Percentiles rank a stretch among this genome's conserved stretches.
Conservation (phyloP, 64 coral and sea anemone genomes). For the Stylophora pistillata region DNA sequence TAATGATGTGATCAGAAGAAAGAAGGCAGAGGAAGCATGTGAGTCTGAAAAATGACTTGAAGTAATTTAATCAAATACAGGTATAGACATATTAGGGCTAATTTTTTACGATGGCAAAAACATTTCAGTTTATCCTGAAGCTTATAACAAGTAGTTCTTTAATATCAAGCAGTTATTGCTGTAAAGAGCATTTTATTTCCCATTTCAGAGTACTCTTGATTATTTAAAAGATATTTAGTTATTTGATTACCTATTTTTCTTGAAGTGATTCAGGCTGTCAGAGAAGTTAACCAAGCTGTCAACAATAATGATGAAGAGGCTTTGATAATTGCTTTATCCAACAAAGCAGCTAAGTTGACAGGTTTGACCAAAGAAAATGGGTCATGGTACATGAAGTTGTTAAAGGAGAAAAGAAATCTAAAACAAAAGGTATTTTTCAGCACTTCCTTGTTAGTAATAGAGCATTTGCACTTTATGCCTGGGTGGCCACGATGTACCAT, state of each 20-base stretch:
- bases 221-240: background rate
- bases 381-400: constrained; percentile 79
- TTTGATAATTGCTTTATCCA: constrained; percentile 46
- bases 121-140: too few species aligned
- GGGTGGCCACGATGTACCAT: too few species aligned
- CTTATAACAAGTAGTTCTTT: background rate
- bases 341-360: constrained; percentile 64
- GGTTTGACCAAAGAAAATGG: constrained; percentile 60
- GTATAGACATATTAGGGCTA: too few species aligned
- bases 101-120: too few species aligned
- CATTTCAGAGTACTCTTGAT: background rate
- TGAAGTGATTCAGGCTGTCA: constrained; percentile 45
- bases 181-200: background rate
- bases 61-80: too few species aligned
- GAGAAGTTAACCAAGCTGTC: constrained; percentile 68
- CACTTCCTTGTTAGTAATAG: too few species aligned
- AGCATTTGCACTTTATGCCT: too few species aligned
- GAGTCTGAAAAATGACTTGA: background rate
- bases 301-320: constrained; percentile 53
- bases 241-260: background rate
- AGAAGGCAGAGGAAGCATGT: constrained; percentile 73
- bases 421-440: constrained; percentile 55
- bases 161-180: background rate
- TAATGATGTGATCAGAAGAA: constrained; percentile 84
- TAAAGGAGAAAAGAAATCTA: constrained; percentile 56